A percentile compares a stretch with the other conserved stretches of the same genome.
Evolutionary conservation across 2,113 vertebrate genomes (phyloP).

Genomic region (Daubentonia madagascariensis): DNA sequence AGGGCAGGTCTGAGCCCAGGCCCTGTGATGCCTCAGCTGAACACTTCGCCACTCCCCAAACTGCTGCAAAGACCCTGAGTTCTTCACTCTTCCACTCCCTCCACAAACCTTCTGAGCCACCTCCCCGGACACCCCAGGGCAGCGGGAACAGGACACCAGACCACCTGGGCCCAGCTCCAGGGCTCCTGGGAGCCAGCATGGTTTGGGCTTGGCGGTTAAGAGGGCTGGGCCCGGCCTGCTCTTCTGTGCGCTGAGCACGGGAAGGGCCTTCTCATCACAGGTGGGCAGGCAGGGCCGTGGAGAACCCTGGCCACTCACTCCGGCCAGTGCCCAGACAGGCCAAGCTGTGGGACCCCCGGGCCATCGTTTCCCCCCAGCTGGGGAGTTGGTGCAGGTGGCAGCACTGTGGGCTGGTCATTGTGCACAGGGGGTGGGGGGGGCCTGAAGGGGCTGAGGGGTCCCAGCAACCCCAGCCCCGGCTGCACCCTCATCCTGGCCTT

Average conservation of each 20-base stretch:
- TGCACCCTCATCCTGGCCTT: fast-evolving
- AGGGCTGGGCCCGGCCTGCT: too few species aligned
- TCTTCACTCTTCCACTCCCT: fast-evolving
- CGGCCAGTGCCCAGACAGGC: fast-evolving
- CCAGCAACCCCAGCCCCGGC: background rate
- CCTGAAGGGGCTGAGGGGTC: background rate
- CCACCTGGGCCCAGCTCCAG: too few species aligned
- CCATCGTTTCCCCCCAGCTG: fast-evolving
- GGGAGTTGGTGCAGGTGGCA: background rate
- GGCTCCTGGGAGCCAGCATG: too few species aligned
- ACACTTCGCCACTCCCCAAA: too few species aligned
- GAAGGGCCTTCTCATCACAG: background rate
- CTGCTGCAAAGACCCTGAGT: fast-evolving
- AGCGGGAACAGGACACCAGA: background rate
- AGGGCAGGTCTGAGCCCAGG: background rate
- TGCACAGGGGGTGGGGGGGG: background rate
- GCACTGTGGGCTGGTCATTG: background rate
- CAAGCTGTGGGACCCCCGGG: fast-evolving
- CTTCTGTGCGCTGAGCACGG: too few species aligned
- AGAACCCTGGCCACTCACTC: background rate
- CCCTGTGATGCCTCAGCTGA: fast-evolving
- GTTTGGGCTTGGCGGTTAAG: fast-evolving
- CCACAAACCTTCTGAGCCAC: fast-evolving
- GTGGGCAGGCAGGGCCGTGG: background rate
- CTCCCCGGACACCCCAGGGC: background rate